Conservation (phyloP, 2,888 invertebrate species). For the Mamestra brassicae region DNA sequence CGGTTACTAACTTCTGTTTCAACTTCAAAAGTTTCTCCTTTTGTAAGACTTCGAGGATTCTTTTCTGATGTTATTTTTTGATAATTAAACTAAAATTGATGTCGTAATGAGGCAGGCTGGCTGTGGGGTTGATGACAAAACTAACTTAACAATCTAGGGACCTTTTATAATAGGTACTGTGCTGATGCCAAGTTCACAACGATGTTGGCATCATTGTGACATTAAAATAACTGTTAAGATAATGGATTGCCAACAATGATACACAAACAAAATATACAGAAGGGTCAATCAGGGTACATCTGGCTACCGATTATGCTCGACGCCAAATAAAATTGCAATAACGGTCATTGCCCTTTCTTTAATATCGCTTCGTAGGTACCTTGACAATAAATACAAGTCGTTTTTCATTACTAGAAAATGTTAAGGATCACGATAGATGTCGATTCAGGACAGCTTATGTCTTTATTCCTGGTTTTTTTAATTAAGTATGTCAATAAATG, state of each 20-base stretch:
- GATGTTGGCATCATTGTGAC: neutral
- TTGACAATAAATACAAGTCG: too few relatives aligned
- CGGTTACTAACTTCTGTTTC: slow-evolving; percentile 22
- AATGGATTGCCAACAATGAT: slow-evolving; percentile 6
- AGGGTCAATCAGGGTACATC: too few relatives aligned
- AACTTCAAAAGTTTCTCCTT: slow-evolving; percentile 1
- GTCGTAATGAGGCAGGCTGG: neutral
- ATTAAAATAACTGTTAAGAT: slow-evolving; percentile 8
- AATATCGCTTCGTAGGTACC: too few relatives aligned
- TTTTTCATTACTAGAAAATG: too few relatives aligned
- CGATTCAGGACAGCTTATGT: too few relatives aligned
- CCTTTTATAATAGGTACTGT: neutral
- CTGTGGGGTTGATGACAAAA: neutral
- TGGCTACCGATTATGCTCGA: too few relatives aligned
- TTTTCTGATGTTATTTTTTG: slow-evolving; percentile 11
- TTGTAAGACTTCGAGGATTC: neutral
- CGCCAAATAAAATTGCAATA: too few relatives aligned
- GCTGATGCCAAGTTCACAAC: slow-evolving; percentile 1
- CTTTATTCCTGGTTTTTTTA: too few relatives aligned
- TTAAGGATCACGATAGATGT: too few relatives aligned
- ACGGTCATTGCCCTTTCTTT: too few relatives aligned
- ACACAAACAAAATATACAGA: too few relatives aligned
- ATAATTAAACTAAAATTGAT: neutral
- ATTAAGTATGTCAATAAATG: too few relatives aligned
- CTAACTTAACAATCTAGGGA: neutral